A percentile compares a stretch with the other conserved stretches of the same genome.
These are phyloP conservation scores for Drosophila parvula DNA, from an alignment of 1,140 invertebrate genomes.

Conservation along the genomic window DNA sequence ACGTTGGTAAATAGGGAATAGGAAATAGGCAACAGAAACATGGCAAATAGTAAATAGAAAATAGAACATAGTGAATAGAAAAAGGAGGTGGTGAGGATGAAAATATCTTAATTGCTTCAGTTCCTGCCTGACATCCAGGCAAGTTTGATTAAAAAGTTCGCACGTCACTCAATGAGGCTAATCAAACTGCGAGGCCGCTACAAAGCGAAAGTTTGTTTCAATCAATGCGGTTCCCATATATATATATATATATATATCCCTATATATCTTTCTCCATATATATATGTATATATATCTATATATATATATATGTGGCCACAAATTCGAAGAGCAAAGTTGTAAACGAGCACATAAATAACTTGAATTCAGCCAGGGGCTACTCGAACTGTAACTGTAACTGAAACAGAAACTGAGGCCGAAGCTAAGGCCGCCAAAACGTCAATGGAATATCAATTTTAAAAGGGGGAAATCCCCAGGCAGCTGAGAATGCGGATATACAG, in stretches of 20 bases:
- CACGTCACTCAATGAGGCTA: constrained; percentile 72
- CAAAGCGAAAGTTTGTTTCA: constrained; percentile 76
- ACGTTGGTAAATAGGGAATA: background rate
- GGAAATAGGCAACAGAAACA: background rate
- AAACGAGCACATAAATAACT: constrained; percentile 80
- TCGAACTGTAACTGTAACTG: constrained; percentile 3
- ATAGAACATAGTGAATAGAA: background rate
- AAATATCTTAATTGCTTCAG: constrained; percentile 52
- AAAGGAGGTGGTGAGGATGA: constrained; percentile 6
- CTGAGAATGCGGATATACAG: constrained; percentile 50
- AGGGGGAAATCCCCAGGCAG: constrained; percentile 21
- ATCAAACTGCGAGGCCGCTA: constrained; percentile 55
- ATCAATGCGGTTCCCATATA: constrained; percentile 60
- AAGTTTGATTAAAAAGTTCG: constrained; percentile 78
- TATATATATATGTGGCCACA: constrained; percentile 2
- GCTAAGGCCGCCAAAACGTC: constrained; percentile 69
- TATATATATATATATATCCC: background rate
- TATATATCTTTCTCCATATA: background rate
- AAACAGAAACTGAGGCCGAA: background rate
- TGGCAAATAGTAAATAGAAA: background rate
- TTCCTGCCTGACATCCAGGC: constrained; percentile 35
- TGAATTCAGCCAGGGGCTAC: constrained; percentile 44
- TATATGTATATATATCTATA: background rate
- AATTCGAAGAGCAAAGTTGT: constrained; percentile 61
- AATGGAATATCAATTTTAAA: constrained; percentile 82